A percentile compares a stretch with the other conserved stretches of the same genome.
These are phyloP conservation scores for Hiodon alosoides DNA, from an alignment of 2,113 vertebrate genomes.

Conservation along the genomic window DNA sequence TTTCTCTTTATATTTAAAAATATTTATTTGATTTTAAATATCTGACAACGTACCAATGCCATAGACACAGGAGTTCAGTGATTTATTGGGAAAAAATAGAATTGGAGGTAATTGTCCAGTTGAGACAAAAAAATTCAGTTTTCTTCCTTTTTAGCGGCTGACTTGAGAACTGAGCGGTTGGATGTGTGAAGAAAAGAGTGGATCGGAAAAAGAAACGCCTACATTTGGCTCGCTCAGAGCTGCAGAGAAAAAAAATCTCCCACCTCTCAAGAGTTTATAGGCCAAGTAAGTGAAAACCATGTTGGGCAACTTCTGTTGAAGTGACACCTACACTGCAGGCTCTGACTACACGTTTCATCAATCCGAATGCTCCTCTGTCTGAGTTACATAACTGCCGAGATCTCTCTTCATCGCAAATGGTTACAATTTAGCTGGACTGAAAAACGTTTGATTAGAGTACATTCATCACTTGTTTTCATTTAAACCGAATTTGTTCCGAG, in stretches of 20 bases:
- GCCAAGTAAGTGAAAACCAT: conserved; percentile 19
- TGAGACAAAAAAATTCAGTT: not conserved
- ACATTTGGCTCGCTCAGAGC: conserved; percentile 20
- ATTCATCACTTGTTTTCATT: conserved; percentile 1
- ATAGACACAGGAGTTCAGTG: not conserved
- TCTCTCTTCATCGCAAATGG: not conserved
- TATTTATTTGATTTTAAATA: not conserved
- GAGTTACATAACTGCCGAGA: conserved; percentile 19
- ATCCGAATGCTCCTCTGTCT: conserved; percentile 19
- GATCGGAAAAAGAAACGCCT: conserved; percentile 18
- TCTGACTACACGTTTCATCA: conserved; percentile 17
- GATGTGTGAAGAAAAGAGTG: conserved; percentile 19
- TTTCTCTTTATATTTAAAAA: not conserved
- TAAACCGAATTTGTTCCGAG: conserved; percentile 2
- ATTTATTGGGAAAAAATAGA: conserved; percentile 1
- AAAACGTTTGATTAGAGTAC: not conserved
- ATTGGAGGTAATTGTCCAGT: not conserved
- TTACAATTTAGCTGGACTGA: conserved; percentile 2
- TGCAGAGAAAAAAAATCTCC: conserved; percentile 23
- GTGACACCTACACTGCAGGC: conserved; percentile 18
- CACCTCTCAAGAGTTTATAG: conserved; percentile 25
- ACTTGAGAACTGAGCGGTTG: conserved; percentile 7
- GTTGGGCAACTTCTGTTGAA: conserved; percentile 14
- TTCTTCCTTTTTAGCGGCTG: not conserved
- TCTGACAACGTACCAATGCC: not conserved